Conservation (phyloP, 2,888 invertebrate genomes). For the Cybosia mesomella region DNA sequence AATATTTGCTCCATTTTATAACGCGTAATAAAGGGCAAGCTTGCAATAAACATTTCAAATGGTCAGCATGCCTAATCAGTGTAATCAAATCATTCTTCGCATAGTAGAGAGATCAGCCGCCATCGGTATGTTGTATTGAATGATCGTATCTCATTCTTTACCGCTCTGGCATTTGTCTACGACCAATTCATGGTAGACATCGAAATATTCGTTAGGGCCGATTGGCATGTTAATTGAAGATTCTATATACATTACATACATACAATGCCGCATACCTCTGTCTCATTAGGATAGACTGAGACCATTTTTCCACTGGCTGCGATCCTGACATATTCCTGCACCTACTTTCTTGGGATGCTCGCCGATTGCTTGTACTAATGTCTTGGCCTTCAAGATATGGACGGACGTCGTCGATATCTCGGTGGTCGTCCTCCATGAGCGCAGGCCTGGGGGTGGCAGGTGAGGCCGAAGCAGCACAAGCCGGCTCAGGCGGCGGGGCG, state of each 20-base stretch:
- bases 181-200: slow-evolving; percentile 15
- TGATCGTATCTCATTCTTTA: slow-evolving; percentile 34
- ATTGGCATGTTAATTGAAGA: neutral
- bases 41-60: slow-evolving; percentile 30
- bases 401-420: too few species aligned
- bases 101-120: slow-evolving; percentile 24
- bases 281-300: neutral
- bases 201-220: neutral
- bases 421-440: too few species aligned
- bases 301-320: too few species aligned
- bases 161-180: slow-evolving; percentile 18
- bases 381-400: too few species aligned
- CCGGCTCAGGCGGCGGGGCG: too few species aligned
- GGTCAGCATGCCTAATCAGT: slow-evolving; percentile 18
- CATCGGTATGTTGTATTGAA: slow-evolving; percentile 21
- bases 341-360: too few species aligned
- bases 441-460: too few species aligned
- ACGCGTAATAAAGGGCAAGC: neutral
- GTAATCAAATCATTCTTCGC: slow-evolving; percentile 29
- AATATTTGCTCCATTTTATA: neutral
- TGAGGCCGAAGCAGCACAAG: too few species aligned
- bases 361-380: too few species aligned
- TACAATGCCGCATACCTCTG: neutral
- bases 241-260: neutral
- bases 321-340: too few species aligned